These are phyloP conservation scores for Trilocha varians DNA, from an alignment of 2,888 invertebrate species.

Conservation along the genomic window DNA sequence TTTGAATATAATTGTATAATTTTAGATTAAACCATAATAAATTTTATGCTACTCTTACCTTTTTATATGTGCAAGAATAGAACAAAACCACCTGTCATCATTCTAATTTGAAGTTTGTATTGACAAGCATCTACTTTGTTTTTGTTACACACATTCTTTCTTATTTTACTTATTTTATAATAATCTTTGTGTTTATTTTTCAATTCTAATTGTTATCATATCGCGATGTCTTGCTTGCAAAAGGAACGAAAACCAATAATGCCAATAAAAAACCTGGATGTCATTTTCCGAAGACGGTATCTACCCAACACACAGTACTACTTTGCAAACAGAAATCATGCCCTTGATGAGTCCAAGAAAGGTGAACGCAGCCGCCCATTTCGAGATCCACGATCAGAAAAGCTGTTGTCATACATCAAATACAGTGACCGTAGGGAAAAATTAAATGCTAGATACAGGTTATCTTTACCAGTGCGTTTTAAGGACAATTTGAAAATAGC, in stretches of 20 bases:
- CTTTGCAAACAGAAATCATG: conserved; percentile 55
- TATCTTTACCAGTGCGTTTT: conserved; percentile 41
- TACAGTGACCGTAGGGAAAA: conserved; percentile 60
- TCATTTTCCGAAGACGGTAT: conserved; percentile 60
- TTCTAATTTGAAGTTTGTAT: background rate
- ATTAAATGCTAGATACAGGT: conserved; percentile 28
- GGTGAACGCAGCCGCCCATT: conserved; percentile 41
- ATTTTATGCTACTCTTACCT: background rate
- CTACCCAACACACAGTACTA: conserved; percentile 62
- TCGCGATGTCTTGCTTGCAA: conserved; percentile 39
- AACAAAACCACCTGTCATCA: background rate
- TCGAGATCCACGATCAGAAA: conserved; percentile 52
- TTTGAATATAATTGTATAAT: too few relatives aligned
- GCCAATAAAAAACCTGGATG: conserved; percentile 56
- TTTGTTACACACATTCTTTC: background rate
- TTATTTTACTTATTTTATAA: background rate
- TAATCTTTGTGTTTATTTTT: conserved; percentile 1
- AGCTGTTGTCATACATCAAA: conserved; percentile 58
- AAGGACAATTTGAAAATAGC: conserved; percentile 59
- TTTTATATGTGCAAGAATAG: background rate
- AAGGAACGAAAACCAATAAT: conserved; percentile 55
- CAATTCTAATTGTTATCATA: conserved; percentile 1
- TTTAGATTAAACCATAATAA: too few relatives aligned
- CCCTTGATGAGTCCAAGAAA: conserved; percentile 21
- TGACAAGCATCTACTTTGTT: background rate